Conservation (phyloP, 2,113 vertebrate genomes). For the Ellobius talpinus region DNA sequence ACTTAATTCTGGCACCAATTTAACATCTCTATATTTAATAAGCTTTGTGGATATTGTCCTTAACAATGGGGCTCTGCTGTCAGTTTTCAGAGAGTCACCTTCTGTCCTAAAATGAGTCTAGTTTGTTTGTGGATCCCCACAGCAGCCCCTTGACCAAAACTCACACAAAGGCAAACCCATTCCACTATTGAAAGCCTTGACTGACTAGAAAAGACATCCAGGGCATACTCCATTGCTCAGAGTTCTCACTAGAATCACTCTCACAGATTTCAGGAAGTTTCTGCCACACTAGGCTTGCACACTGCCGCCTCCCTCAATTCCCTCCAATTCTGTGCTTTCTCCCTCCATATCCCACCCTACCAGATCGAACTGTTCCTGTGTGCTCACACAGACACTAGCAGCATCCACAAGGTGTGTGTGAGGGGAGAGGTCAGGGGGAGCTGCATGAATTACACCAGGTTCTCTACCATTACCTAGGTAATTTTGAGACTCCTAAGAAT, state of each 20-base stretch:
- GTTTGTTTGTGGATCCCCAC: neutral
- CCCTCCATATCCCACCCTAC: neutral
- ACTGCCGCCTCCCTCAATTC: neutral
- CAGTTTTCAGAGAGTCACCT: neutral
- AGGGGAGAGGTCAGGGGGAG: no score
- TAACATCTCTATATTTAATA: neutral
- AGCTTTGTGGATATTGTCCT: neutral
- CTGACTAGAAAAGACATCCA: neutral
- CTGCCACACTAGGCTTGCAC: neutral
- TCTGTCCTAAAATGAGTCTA: neutral
- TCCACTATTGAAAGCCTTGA: neutral
- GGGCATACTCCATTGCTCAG: neutral
- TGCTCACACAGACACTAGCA: no score
- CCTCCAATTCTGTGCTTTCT: neutral
- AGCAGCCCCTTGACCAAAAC: neutral
- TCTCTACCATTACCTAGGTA: neutral
- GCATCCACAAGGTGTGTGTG: no score
- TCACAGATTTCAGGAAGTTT: neutral
- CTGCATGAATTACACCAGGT: neutral
- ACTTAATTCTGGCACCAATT: neutral
- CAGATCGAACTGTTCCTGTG: neutral
- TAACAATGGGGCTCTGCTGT: no score
- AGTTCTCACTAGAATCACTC: neutral
- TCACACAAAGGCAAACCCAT: neutral
- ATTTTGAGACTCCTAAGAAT: neutral